These are phyloP conservation scores for Atrichornis clamosus DNA, from an alignment of 2,113 vertebrate genomes.

Conservation along the genomic window DNA sequence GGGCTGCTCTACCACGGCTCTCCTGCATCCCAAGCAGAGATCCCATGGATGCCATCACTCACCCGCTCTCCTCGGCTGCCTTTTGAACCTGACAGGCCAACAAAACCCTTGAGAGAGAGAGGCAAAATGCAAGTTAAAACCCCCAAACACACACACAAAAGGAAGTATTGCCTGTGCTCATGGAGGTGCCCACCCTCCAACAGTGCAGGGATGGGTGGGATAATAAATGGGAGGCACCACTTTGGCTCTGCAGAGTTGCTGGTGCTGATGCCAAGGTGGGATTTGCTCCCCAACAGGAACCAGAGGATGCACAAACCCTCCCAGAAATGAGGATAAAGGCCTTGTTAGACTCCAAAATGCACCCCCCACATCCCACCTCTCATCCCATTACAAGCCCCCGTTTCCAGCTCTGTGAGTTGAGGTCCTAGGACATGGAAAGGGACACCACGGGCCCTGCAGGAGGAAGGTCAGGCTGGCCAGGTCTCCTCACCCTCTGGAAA, in stretches of 20 bases:
- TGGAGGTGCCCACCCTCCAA: neutral
- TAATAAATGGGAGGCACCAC: neutral
- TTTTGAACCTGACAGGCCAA: conserved; percentile 71
- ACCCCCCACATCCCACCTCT: neutral
- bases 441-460: neutral
- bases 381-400: neutral
- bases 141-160: neutral
- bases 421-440: neutral
- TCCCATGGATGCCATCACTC: neutral
- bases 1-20: fast-evolving
- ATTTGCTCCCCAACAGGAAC: neutral
- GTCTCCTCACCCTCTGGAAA: neutral
- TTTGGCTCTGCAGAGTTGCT: neutral
- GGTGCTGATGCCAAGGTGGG: neutral
- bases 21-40: neutral
- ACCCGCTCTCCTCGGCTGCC: conserved; percentile 76
- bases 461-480: neutral
- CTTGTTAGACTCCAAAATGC: neutral
- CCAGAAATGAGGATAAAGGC: fast-evolving
- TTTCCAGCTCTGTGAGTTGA: neutral
- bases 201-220: neutral
- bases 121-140: neutral
- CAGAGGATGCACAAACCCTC: neutral
- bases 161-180: fast-evolving
- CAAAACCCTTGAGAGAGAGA: conserved; percentile 70